Percentiles rank a stretch among this genome's conserved stretches.
Conservation (phyloP, 2,888 invertebrate species). For the Adelphocoris suturalis region DNA sequence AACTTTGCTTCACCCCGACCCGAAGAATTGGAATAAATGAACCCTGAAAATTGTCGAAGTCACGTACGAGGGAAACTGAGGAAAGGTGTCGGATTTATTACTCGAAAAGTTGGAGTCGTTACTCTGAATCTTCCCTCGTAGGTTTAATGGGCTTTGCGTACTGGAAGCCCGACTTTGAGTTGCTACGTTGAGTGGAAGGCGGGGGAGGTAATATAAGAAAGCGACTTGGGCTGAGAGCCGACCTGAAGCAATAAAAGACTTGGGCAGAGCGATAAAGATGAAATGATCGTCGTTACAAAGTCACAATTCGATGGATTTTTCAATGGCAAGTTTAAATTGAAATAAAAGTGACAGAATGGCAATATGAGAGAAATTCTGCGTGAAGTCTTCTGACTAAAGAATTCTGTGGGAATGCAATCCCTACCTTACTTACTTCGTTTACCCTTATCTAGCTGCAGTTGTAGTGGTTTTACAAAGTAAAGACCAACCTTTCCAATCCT, state of each 20-base stretch:
- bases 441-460: no score
- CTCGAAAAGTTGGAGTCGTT: conserved; percentile 19
- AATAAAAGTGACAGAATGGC: no score
- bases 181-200: not conserved
- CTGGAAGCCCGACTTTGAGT: conserved; percentile 2
- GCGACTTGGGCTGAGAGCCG: not conserved
- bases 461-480: no score
- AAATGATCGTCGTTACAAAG: not conserved
- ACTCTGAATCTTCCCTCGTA: conserved; percentile 12
- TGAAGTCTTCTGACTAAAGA: no score
- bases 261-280: not conserved
- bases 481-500: no score
- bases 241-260: not conserved
- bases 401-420: no score
- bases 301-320: no score
- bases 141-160: conserved; percentile 32
- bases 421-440: no score
- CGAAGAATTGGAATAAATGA: conserved; percentile 58
- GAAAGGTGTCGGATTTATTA: conserved; percentile 44
- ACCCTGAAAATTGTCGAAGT: conserved; percentile 56
- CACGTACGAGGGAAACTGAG: conserved; percentile 57
- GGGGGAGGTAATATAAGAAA: not conserved
- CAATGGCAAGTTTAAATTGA: no score
- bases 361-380: no score
- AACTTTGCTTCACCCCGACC: not conserved